Evolutionary conservation across 2,888 invertebrate species (phyloP).

Genomic region (Caenorhabditis panamensis): DNA sequence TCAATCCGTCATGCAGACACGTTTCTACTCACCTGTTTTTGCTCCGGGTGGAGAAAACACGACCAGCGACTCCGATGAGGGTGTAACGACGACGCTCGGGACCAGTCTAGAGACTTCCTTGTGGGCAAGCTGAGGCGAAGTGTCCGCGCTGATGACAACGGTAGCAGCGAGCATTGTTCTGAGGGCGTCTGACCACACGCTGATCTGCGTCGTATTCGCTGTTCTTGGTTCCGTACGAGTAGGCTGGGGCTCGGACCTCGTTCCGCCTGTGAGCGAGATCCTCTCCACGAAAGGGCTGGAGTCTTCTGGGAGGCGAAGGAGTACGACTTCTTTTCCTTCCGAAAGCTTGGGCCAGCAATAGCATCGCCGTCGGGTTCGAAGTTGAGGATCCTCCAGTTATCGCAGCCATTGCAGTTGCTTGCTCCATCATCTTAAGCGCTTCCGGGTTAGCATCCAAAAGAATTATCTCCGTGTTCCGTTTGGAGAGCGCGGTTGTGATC

Average conservation of each 20-base stretch:
- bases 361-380: neutral
- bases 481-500: neutral
- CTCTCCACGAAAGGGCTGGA: neutral
- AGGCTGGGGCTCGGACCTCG: too few relatives aligned
- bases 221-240: too few relatives aligned
- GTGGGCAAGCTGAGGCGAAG: neutral
- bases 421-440: neutral
- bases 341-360: neutral
- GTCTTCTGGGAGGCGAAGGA: neutral
- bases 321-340: neutral
- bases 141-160: neutral
- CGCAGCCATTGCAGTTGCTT: neutral
- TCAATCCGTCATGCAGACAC: constrained; percentile 24
- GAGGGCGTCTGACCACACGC: neutral
- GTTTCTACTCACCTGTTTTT: constrained; percentile 6
- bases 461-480: neutral
- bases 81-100: neutral
- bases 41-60: constrained; percentile 6
- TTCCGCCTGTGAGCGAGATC: too few relatives aligned
- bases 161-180: neutral
- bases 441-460: neutral
- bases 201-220: neutral
- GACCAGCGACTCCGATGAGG: neutral
- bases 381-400: neutral
- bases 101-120: neutral